Base-by-base conservation (phyloP, 2,888 invertebrate genomes). In the Galerucella nymphaeae region DNA sequence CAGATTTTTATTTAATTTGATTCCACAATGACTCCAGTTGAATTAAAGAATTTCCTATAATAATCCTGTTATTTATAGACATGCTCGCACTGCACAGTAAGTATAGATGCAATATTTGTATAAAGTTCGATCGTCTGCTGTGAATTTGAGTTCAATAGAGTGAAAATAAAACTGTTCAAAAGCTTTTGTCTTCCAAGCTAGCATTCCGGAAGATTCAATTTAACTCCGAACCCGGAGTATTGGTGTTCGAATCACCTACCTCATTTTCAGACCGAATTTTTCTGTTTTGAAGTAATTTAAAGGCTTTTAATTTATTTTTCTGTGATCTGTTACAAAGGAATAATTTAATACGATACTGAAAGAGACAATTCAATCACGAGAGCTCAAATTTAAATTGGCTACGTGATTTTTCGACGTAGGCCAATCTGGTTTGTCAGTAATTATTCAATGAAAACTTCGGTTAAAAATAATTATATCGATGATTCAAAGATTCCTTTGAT, bases 291-390 rank as follows among this genome's bases (percentile, higher is more conserved):
- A 58, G 66, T 66, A 66, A 66, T 66, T 66, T 66, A 20, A 38
- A 42, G 55, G 76, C 79, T 77, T 79, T 79, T 80, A 81, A 81
- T 80, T 79, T 80, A 79, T 80, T 79, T n/a, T 45, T 45, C 58
- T 2, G 78, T 76, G 77, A 79, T 74, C 74, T 70, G 76, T 72
- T 77, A 76, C 78, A 80, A 81, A 80, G 81, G 78, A 78, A 77
- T 77, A 73, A 79, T 79, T 79, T 71, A 68, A n/a, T n/a, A 61
- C 62, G 61, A 73, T 76, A 74, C 75, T 67, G 74, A 65, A 75
- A 76, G 76, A 75, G 77, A 79, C 78, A 78, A 77, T 79, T 76
- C 73, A 72, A 74, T 75, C 75, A 73, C 73, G 66, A 69, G 69
- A 73, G 73, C 58, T 62, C 57, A 42, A 69, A 71, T 73, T 75